phyloP scores from a whole-genome alignment of 2,888 invertebrate species.

The Anoplius nigerrimus region DNA sequence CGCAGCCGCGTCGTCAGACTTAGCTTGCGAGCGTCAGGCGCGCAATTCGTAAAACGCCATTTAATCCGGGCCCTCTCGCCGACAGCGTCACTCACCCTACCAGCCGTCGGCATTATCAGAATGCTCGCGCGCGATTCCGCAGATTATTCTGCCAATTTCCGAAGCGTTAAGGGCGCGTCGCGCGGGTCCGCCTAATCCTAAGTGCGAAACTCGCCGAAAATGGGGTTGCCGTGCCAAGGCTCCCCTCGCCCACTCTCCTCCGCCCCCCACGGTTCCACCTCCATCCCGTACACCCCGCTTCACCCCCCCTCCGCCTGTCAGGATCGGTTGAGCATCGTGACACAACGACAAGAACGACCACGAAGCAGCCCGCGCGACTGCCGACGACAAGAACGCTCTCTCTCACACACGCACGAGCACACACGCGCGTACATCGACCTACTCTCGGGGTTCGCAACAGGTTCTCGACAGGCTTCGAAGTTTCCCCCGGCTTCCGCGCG shows the following conservation, averaged over 20 bases:
- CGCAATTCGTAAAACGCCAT: no score
- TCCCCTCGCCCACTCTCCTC: neutral
- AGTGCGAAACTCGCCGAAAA: constrained; percentile 14
- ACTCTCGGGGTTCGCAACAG: constrained; percentile 47
- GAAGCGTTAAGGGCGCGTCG: neutral
- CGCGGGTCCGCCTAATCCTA: neutral
- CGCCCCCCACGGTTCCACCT: no score
- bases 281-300: no score
- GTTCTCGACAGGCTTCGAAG: constrained; percentile 39
- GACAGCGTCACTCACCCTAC: no score
- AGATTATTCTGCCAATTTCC: constrained; percentile 14
- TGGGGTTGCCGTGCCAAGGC: neutral
- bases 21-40: no score
- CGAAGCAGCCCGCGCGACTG: neutral
- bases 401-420: neutral
- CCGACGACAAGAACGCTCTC: neutral
- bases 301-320: neutral
- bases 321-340: neutral
- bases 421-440: constrained; percentile 15
- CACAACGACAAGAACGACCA: no score
- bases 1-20: no score
- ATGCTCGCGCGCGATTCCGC: neutral
- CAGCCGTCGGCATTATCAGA: neutral
- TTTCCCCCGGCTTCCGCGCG: constrained; percentile 38
- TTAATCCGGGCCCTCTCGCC: no score